phyloP scores from a whole-genome alignment of 2,797 vertebrate species.

The Cyclura pinguis region DNA sequence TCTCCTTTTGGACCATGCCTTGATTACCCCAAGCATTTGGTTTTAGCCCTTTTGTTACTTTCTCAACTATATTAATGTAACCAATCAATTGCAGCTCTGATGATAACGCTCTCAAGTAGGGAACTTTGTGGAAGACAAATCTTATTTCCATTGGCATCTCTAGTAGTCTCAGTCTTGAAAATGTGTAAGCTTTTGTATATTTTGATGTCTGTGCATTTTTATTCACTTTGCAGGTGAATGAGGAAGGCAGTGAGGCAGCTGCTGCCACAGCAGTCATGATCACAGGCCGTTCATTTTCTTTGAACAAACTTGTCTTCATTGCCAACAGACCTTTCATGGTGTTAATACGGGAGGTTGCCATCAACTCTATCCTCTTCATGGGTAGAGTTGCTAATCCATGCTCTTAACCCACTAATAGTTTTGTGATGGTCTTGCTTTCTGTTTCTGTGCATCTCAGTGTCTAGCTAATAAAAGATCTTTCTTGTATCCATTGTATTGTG shows the following conservation, averaged over 20 bases:
- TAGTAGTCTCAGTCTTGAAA: not conserved
- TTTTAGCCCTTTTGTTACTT: not conserved
- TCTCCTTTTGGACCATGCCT: not conserved
- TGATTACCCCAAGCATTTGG: not conserved
- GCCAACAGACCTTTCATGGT: constrained; percentile 92
- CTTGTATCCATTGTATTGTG: not conserved
- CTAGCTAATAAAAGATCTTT: constrained; percentile 61
- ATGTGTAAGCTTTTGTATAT: not conserved
- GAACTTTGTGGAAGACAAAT: not conserved
- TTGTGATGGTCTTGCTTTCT: constrained; percentile 19
- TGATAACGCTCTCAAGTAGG: no score
- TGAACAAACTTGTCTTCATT: constrained; percentile 82
- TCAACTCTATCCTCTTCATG: constrained; percentile 92
- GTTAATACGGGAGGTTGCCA: constrained; percentile 89
- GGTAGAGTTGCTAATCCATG: constrained; percentile 91
- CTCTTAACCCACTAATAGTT: constrained; percentile 43
- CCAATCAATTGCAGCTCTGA: no score
- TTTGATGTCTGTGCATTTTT: constrained; percentile 15
- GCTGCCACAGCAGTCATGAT: constrained; percentile 82
- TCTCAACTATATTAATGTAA: not conserved
- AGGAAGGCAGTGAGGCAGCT: constrained; percentile 93
- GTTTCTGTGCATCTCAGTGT: constrained; percentile 33
- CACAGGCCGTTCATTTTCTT: constrained; percentile 87
- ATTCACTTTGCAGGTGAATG: constrained; percentile 88
- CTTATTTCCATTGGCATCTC: not conserved